Conservation (phyloP, 2,113 vertebrate species). For the Ptilonorhynchus violaceus region DNA sequence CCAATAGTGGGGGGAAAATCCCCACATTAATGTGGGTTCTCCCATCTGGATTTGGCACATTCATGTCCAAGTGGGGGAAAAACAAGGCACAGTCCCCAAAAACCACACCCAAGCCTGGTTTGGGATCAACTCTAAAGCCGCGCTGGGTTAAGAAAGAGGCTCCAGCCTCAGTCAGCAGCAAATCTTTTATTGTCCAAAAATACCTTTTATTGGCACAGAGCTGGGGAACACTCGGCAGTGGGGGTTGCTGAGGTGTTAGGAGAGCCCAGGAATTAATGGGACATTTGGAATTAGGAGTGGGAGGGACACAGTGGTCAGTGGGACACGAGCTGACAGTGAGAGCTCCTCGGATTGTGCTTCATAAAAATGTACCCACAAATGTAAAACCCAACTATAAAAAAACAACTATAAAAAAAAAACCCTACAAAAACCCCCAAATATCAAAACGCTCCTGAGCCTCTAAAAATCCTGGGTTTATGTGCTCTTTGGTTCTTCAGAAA, state of each 20-base stretch:
- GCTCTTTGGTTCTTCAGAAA: background rate
- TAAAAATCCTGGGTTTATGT: fast-evolving
- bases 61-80: fast-evolving
- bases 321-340: fast-evolving
- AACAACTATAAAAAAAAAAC: too few species aligned
- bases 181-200: constrained; percentile 35
- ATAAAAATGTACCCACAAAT: background rate
- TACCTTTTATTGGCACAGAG: background rate
- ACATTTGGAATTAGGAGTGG: background rate
- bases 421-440: background rate
- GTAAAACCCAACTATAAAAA: background rate
- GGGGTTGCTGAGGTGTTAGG: fast-evolving
- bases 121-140: background rate
- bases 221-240: background rate
- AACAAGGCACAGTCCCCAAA: background rate
- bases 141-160: background rate
- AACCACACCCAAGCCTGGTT: fast-evolving
- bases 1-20: fast-evolving
- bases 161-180: background rate
- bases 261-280: background rate
- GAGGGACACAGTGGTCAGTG: background rate
- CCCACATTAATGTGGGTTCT: background rate
- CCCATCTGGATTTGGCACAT: background rate
- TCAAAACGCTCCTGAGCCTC: background rate
- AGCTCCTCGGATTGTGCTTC: background rate